Evolutionary conservation across 2,797 vertebrate genomes (phyloP).

Genomic region (Manis javanica): DNA sequence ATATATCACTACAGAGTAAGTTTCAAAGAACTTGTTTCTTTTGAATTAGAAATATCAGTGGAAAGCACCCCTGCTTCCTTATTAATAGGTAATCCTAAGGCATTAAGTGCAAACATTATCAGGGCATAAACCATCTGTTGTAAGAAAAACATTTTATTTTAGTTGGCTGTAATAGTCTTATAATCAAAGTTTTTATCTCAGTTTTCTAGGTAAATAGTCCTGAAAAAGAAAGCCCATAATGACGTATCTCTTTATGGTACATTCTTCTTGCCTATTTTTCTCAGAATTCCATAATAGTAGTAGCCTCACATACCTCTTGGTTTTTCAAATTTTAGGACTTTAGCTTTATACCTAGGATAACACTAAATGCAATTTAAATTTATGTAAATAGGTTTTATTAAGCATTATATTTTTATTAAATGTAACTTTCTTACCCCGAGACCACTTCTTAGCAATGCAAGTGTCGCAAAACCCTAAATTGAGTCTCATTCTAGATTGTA

Average conservation of each 20-base stretch:
- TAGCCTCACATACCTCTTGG: background rate
- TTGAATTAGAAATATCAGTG: slow-evolving; percentile 80
- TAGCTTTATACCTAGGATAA: slow-evolving; percentile 24
- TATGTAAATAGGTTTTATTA: slow-evolving; percentile 41
- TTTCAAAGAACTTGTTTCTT: slow-evolving; percentile 79
- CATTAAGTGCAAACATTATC: slow-evolving; percentile 83
- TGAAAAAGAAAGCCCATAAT: slow-evolving; percentile 67
- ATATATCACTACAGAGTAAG: slow-evolving; percentile 78
- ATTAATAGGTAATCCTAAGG: slow-evolving; percentile 89
- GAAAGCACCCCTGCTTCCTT: slow-evolving; percentile 84
- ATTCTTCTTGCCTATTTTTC: slow-evolving; percentile 28
- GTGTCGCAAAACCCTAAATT: background rate
- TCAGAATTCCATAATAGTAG: background rate
- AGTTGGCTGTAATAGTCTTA: slow-evolving; percentile 71
- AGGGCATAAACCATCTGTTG: slow-evolving; percentile 85
- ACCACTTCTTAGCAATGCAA: background rate
- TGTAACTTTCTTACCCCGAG: background rate
- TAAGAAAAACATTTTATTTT: slow-evolving; percentile 83
- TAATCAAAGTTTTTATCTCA: slow-evolving; percentile 82
- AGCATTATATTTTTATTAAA: slow-evolving; percentile 30
- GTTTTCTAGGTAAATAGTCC: slow-evolving; percentile 77
- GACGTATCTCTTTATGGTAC: background rate
- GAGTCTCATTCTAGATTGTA: slow-evolving; percentile 22
- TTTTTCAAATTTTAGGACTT: slow-evolving; percentile 43
- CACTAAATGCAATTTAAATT: slow-evolving; percentile 32